A percentile compares a stretch with the other conserved stretches of the same genome.
phyloP scores from a whole-genome alignment of 2,797 vertebrate genomes.

The Pipistrellus pipistrellus region DNA sequence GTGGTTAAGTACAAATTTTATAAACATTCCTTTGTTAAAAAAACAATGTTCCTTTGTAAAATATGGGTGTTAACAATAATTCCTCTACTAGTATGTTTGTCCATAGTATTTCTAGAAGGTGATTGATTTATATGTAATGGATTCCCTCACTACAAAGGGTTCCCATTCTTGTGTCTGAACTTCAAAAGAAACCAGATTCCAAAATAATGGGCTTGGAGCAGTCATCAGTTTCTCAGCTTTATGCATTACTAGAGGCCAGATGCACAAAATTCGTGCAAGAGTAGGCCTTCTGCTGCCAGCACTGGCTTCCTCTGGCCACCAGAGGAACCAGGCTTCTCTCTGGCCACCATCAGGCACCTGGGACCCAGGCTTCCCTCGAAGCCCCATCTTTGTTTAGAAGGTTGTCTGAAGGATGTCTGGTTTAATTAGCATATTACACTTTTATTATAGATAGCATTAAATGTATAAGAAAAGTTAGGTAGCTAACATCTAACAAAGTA shows the following conservation, averaged over 20 bases:
- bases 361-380: too few species aligned
- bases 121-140: constrained; percentile 32
- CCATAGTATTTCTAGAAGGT: background rate
- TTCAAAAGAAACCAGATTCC: background rate
- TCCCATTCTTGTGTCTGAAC: background rate
- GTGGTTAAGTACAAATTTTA: background rate
- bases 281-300: too few species aligned
- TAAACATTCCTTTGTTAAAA: background rate
- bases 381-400: too few species aligned
- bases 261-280: too few species aligned
- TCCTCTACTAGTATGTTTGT: background rate
- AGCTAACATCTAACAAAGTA: background rate
- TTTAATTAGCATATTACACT: too few species aligned
- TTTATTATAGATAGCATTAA: constrained; percentile 14
- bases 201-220: background rate
- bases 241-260: background rate
- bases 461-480: constrained; percentile 11
- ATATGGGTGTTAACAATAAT: background rate
- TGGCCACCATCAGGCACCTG: too few species aligned
- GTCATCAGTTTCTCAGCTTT: background rate
- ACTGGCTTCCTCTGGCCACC: too few species aligned
- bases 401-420: too few species aligned
- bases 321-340: too few species aligned
- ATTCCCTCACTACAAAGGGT: background rate
- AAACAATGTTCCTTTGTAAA: background rate